Percentiles rank a stretch among this genome's conserved stretches.
phyloP scores from a whole-genome alignment of 2,888 invertebrate species.

The Boloria selene region DNA sequence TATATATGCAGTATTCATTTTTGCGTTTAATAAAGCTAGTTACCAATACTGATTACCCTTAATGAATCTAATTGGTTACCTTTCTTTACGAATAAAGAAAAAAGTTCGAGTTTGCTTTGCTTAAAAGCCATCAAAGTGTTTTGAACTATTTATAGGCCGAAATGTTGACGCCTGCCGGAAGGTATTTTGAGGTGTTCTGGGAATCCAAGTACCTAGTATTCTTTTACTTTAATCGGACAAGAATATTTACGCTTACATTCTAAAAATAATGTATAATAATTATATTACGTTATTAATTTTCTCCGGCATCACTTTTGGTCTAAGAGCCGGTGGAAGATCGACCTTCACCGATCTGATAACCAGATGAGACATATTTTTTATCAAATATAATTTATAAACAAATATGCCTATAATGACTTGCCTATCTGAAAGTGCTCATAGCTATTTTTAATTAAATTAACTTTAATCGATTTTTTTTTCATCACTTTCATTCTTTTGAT shows the following conservation, averaged over 20 bases:
- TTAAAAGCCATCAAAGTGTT: not conserved
- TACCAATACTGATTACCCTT: too few relatives aligned
- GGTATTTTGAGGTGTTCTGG: constrained; percentile 8
- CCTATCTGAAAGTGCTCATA: too few relatives aligned
- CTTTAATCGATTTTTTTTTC: too few relatives aligned
- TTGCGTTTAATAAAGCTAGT: too few relatives aligned
- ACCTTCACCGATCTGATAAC: too few relatives aligned
- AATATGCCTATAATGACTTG: too few relatives aligned
- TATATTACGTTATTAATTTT: not conserved
- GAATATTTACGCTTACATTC: constrained; percentile 7
- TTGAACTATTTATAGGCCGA: not conserved
- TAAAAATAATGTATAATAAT: constrained; percentile 2
- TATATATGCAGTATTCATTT: too few relatives aligned
- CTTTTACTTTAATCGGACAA: constrained; percentile 8
- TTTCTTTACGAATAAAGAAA: not conserved
- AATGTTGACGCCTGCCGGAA: not conserved
- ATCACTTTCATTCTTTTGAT: too few relatives aligned
- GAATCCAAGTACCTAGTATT: not conserved
- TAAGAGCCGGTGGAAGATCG: too few relatives aligned
- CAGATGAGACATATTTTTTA: too few relatives aligned
- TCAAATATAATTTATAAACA: too few relatives aligned
- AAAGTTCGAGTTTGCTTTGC: not conserved
- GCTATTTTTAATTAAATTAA: too few relatives aligned
- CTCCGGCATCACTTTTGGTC: not conserved
- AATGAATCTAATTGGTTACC: not conserved